These are phyloP conservation scores for Leucosticte australis DNA, from an alignment of 2,113 vertebrate species.

Conservation along the genomic window DNA sequence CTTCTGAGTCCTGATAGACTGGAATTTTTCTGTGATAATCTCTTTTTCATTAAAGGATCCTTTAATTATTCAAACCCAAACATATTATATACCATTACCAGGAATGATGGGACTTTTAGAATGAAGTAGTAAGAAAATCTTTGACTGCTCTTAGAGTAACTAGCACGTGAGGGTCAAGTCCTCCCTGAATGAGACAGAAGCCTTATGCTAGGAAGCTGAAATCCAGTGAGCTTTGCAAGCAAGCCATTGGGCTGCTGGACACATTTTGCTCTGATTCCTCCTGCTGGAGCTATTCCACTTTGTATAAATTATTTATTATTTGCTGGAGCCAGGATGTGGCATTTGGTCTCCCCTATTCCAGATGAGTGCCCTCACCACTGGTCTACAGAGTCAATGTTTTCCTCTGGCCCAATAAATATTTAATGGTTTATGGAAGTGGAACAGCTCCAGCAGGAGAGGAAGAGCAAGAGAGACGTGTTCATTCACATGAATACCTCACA, in stretches of 20 bases:
- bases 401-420: conserved; percentile 43
- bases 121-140: background rate
- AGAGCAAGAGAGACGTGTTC: background rate
- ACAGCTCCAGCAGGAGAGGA: conserved; percentile 38
- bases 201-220: background rate
- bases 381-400: conserved; percentile 29
- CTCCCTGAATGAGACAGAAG: background rate
- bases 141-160: background rate
- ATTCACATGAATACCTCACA: background rate
- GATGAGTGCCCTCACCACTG: conserved; percentile 9
- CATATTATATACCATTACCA: background rate
- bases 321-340: background rate
- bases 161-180: background rate
- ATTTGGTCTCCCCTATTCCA: conserved; percentile 15
- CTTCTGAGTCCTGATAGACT: background rate
- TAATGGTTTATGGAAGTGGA: conserved; percentile 50
- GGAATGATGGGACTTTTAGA: background rate
- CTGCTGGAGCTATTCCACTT: conserved; percentile 7
- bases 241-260: background rate
- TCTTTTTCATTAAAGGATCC: background rate
- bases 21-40: background rate
- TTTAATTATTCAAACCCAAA: background rate
- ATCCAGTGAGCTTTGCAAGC: background rate
- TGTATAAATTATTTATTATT: conserved; percentile 43
- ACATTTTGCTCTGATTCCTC: background rate